A percentile compares a stretch with the other conserved stretches of the same genome.
Evolutionary conservation across 1,140 invertebrate species (phyloP).

Genomic region (Lysiphlebus fabarum): DNA sequence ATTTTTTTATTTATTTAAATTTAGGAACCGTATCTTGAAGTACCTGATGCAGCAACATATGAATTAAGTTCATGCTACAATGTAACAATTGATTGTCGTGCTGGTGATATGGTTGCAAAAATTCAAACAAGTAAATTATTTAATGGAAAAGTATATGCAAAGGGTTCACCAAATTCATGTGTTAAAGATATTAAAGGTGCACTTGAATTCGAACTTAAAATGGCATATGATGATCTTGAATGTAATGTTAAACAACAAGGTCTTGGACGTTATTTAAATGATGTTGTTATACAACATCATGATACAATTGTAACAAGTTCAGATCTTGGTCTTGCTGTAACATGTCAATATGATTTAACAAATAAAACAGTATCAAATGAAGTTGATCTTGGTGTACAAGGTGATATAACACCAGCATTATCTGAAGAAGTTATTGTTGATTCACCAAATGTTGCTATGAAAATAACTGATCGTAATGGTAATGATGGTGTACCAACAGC

Average conservation of each 20-base stretch:
- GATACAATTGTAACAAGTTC: constrained; percentile 92
- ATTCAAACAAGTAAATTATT: constrained; percentile 90
- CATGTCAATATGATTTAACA: constrained; percentile 89
- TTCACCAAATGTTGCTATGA: constrained; percentile 91
- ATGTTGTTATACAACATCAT: constrained; percentile 91
- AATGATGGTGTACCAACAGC: constrained; percentile 76
- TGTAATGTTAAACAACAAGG: constrained; percentile 85
- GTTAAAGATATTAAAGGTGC: constrained; percentile 80
- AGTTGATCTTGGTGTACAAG: constrained; percentile 83
- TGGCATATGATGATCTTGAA: constrained; percentile 89
- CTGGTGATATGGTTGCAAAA: constrained; percentile 87
- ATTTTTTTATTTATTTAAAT: constrained; percentile 8
- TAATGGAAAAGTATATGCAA: constrained; percentile 91
- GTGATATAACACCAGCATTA: constrained; percentile 75
- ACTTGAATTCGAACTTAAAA: constrained; percentile 81
- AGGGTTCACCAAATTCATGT: constrained; percentile 87
- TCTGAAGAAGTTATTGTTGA: constrained; percentile 85
- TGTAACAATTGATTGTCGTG: constrained; percentile 86
- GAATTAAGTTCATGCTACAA: constrained; percentile 93
- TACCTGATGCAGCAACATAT: constrained; percentile 85
- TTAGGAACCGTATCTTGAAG: constrained; percentile 83
- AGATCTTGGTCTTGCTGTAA: constrained; percentile 85
- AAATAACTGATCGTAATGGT: constrained; percentile 81
- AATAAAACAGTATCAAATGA: constrained; percentile 92
- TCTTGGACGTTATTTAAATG: constrained; percentile 80